Percentiles rank a stretch among this genome's conserved stretches.
These are phyloP conservation scores for Saccostrea echinata DNA, from an alignment of 1,140 invertebrate genomes.

Conservation along the genomic window DNA sequence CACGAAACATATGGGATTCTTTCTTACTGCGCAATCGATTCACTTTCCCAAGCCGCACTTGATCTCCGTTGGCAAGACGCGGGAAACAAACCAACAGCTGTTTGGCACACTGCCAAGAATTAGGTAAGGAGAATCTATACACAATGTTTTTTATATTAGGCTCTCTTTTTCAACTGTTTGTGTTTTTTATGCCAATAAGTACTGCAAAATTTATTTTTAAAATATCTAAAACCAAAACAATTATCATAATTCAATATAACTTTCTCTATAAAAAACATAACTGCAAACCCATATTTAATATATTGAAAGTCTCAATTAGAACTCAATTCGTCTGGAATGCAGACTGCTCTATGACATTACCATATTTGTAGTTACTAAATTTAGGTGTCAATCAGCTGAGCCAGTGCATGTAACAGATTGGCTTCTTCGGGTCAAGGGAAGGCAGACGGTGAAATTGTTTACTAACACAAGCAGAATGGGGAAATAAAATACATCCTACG, in stretches of 20 bases:
- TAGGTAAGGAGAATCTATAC: slow-evolving; percentile 58
- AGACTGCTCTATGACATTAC: slow-evolving; percentile 69
- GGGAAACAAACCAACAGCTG: slow-evolving; percentile 73
- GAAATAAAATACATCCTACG: too few species aligned
- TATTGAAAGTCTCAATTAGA: not conserved
- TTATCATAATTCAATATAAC: not conserved
- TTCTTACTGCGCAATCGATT: slow-evolving; percentile 59
- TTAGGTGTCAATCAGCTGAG: slow-evolving; percentile 67
- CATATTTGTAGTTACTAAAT: slow-evolving; percentile 66
- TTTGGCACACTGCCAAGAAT: slow-evolving; percentile 59
- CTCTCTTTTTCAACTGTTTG: not conserved
- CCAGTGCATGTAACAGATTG: slow-evolving; percentile 35
- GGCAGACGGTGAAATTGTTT: slow-evolving; percentile 40
- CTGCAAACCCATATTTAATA: slow-evolving; percentile 15
- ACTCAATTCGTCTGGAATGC: slow-evolving; percentile 70
- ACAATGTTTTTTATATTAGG: not conserved
- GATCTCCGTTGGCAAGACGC: slow-evolving; percentile 70
- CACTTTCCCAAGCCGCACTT: slow-evolving; percentile 57
- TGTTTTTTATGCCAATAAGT: not conserved
- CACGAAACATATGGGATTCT: slow-evolving; percentile 69
- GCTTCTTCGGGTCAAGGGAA: slow-evolving; percentile 50
- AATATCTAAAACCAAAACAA: not conserved
- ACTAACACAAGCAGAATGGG: slow-evolving; percentile 23
- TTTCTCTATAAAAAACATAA: not conserved
- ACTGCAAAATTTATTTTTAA: not conserved